Evolutionary conservation across 30 jellyfish, hydroid and myxozoan genomes (phyloP), one percentile per base, ranked within the genome.

Genomic region (Cassiopea xamachana): DNA sequence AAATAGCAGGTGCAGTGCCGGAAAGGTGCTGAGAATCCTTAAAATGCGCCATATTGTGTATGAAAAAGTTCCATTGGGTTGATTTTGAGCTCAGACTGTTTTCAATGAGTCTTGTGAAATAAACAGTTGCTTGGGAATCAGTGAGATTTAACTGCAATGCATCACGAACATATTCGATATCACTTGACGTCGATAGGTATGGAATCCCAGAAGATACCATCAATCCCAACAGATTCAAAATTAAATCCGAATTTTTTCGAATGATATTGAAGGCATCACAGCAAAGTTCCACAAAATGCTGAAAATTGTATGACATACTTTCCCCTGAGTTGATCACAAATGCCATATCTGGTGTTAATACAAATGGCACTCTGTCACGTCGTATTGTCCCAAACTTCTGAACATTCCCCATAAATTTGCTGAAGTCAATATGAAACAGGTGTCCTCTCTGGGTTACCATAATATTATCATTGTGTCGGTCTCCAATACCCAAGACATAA

Each of bases 331-430:
- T 96, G 90, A 96, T 96, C 46, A 96, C 99, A 84, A 60, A 92
- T 44, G 98, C 98, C 99, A 96, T 96, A 79, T 96, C 99, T 39
- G 99, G 99, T 17, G 99, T 96, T 68, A 96, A 80, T n/a, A 96
- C 99, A 77, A 96, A 96, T 16, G 99, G 98, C 58, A 93, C 99
- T 39, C 99, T 89, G 87, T 96, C 99, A 43, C 99, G 87, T 1
- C 89, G 82, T 45, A 96, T 92, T 71, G 89, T 82, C 50, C 98
- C 98, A 85, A 96, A 96, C 49, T 89, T 96, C 91, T 96, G 99
- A 46, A 84, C 92, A 51, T 92, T 93, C 5, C 99, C 99, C 95
- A 96, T 90, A 75, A 92, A 92, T 73, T 96, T 96, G 47, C 97
- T 92, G 90, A 96, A 96, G 73, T 96, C 99, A 55, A 96, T 96